These are phyloP conservation scores for Tenebrosternarchus preto DNA, from an alignment of 2,113 vertebrate species.

Conservation along the genomic window DNA sequence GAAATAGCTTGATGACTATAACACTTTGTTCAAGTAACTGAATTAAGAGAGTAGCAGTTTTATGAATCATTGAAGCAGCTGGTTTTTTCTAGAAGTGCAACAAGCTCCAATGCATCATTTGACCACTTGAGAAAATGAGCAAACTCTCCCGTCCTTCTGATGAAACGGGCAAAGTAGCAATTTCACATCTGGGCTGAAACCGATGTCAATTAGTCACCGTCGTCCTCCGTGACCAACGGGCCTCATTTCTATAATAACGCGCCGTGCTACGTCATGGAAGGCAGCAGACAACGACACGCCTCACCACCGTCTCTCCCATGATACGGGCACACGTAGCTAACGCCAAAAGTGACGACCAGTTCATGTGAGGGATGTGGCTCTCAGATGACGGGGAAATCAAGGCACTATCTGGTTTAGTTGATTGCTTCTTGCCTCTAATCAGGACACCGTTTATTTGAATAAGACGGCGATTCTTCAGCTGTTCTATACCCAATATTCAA, in stretches of 20 bases:
- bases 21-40: not conserved
- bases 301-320: slow-evolving; percentile 11
- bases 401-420: not conserved
- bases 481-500: too few relatives aligned
- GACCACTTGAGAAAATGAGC: slow-evolving; percentile 53
- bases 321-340: slow-evolving; percentile 11
- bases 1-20: not conserved
- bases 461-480: not conserved
- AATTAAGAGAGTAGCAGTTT: not conserved
- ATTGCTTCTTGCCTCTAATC: not conserved
- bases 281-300: slow-evolving; percentile 22
- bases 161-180: slow-evolving; percentile 60
- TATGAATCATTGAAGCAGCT: not conserved
- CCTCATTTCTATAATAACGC: slow-evolving; percentile 63
- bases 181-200: slow-evolving; percentile 61
- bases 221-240: slow-evolving; percentile 56
- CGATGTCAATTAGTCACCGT: slow-evolving; percentile 58
- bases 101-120: slow-evolving; percentile 57
- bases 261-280: slow-evolving; percentile 49
- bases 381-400: not conserved
- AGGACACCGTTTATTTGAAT: not conserved
- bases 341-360: not conserved
- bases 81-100: slow-evolving; percentile 32
- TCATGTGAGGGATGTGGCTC: not conserved
- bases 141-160: slow-evolving; percentile 52